phyloP scores from a whole-genome alignment of 1,140 invertebrate genomes.

The Drosophila neocordata region DNA sequence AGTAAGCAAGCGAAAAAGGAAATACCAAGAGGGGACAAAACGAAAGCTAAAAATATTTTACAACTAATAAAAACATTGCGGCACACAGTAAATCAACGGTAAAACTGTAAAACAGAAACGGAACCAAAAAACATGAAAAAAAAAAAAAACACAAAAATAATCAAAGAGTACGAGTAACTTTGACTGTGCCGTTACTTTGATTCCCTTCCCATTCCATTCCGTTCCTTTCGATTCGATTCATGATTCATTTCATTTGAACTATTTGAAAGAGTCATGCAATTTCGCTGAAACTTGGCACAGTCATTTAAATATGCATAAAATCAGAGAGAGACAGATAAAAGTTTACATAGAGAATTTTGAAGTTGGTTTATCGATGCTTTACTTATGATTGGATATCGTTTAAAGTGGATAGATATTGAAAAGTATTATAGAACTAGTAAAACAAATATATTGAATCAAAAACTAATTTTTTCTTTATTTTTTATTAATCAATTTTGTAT shows the following conservation, averaged over 20 bases:
- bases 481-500: background rate
- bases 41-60: conserved; percentile 59
- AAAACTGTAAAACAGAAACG: conserved; percentile 52
- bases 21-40: background rate
- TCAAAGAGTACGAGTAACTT: background rate
- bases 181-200: background rate
- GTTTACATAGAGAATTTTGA: no score
- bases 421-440: no score
- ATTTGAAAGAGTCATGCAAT: no score
- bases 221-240: background rate
- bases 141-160: background rate
- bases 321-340: no score
- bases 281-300: no score
- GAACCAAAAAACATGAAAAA: background rate
- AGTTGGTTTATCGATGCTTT: no score
- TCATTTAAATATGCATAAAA: no score
- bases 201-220: background rate
- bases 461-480: background rate
- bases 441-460: no score
- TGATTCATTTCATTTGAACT: background rate
- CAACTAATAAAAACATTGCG: conserved; percentile 72
- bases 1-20: conserved; percentile 5
- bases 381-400: no score
- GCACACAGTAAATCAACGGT: conserved; percentile 67
- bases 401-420: no score